Evolutionary conservation across 2,888 invertebrate genomes (phyloP).

Genomic region (Hypomecis atomaria): DNA sequence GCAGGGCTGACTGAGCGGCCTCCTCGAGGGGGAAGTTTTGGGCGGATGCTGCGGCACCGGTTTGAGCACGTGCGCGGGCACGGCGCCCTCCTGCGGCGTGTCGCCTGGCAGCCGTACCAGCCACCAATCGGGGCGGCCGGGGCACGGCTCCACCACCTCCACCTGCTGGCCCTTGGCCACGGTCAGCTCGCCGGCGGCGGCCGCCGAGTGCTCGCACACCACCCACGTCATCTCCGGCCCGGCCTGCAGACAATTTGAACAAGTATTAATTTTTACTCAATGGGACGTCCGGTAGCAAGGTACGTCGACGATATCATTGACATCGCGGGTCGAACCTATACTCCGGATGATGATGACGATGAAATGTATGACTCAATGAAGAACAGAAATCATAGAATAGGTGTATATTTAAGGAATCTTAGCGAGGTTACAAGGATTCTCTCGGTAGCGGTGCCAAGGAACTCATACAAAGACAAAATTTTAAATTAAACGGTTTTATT

Average conservation of each 20-base stretch:
- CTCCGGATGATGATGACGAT: too few relatives aligned
- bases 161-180: conserved; percentile 97
- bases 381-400: too few relatives aligned
- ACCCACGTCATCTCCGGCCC: conserved; percentile 96
- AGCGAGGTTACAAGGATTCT: too few relatives aligned
- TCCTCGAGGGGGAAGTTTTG: conserved; percentile 75
- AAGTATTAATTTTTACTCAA: too few relatives aligned
- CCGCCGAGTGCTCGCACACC: conserved; percentile 92
- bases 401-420: too few relatives aligned
- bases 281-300: too few relatives aligned
- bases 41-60: conserved; percentile 67
- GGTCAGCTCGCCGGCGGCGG: conserved; percentile 91
- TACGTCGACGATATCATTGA: too few relatives aligned
- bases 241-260: conserved; percentile 82
- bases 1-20: conserved; percentile 73
- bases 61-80: conserved; percentile 90
- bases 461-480: too few relatives aligned
- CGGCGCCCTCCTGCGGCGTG: conserved; percentile 91
- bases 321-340: too few relatives aligned
- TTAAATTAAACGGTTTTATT: too few relatives aligned
- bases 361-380: too few relatives aligned
- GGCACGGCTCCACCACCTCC: conserved; percentile 93
- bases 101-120: conserved; percentile 86
- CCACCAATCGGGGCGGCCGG: conserved; percentile 88
- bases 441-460: too few relatives aligned